Conservation (phyloP, 2,113 vertebrate species). For the Epinephelus lanceolatus region DNA sequence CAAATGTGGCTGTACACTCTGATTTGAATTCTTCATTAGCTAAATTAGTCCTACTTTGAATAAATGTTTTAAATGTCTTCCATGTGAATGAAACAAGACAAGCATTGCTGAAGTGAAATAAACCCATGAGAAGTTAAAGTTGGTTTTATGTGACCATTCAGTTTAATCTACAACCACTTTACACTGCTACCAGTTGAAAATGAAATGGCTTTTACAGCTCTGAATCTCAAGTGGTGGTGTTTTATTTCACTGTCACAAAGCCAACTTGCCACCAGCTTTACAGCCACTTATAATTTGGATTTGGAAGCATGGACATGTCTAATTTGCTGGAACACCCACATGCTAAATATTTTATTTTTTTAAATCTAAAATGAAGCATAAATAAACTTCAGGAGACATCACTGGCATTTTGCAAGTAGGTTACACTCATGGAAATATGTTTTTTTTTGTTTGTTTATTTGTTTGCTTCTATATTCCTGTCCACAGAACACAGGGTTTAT, state of each 20-base stretch:
- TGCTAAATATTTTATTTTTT: constrained; percentile 32
- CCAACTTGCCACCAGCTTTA: constrained; percentile 12
- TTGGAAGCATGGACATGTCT: constrained; percentile 7
- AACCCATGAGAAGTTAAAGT: background rate
- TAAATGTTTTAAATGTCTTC: background rate
- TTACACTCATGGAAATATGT: background rate
- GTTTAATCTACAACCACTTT: constrained; percentile 1
- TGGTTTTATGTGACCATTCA: background rate
- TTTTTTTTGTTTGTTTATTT: too few species aligned
- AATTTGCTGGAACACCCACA: constrained; percentile 19
- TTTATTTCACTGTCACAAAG: background rate
- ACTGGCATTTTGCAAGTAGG: constrained; percentile 9
- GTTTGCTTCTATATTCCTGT: background rate
- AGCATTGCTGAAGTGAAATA: background rate
- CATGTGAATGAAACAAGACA: background rate
- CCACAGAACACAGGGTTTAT: background rate
- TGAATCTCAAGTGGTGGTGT: background rate
- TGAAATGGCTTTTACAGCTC: background rate
- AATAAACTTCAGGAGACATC: constrained; percentile 3
- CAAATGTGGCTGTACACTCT: too few species aligned
- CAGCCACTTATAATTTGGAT: constrained; percentile 22
- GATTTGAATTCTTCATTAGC: background rate
- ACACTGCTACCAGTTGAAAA: constrained; percentile 2
- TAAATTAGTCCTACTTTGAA: background rate
- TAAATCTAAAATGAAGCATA: constrained; percentile 3